These are phyloP conservation scores for Etheostoma spectabile DNA, from an alignment of 2,113 vertebrate species.

Conservation along the genomic window DNA sequence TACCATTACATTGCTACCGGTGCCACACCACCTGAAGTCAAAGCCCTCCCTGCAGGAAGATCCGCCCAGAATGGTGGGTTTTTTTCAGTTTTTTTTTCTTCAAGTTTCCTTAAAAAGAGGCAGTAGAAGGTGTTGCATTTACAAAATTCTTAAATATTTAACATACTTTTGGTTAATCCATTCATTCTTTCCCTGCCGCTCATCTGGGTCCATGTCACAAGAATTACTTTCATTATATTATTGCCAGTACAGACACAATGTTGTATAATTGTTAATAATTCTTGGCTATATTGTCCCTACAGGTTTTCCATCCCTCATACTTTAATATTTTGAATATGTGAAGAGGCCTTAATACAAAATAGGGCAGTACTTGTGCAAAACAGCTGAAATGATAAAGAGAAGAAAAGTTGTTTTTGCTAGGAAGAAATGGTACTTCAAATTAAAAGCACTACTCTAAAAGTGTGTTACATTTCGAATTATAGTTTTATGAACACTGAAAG, in stretches of 20 bases:
- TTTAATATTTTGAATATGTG: no score
- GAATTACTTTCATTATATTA: no score
- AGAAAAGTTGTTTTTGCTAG: no score
- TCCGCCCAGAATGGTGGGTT: constrained; percentile 68
- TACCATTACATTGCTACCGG: constrained; percentile 59
- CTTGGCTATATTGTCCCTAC: background rate
- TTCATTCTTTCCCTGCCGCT: background rate
- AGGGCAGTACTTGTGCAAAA: no score
- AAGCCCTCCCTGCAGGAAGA: constrained; percentile 9
- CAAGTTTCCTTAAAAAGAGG: background rate
- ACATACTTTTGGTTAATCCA: background rate
- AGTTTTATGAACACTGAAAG: no score
- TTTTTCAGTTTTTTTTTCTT: no score
- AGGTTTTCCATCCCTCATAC: background rate
- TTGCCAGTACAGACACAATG: background rate
- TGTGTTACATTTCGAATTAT: no score
- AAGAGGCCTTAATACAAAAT: no score
- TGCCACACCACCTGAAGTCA: constrained; percentile 17
- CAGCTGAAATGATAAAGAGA: no score
- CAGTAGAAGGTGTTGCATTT: background rate
- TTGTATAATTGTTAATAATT: background rate
- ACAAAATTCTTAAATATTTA: background rate
- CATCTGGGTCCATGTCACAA: background rate
- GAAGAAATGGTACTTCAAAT: no score
- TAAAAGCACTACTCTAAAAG: no score